A percentile compares a stretch with the other conserved stretches of the same genome.
Evolutionary conservation across 2,888 invertebrate species (phyloP).

Genomic region (Amphipoea lucens): DNA sequence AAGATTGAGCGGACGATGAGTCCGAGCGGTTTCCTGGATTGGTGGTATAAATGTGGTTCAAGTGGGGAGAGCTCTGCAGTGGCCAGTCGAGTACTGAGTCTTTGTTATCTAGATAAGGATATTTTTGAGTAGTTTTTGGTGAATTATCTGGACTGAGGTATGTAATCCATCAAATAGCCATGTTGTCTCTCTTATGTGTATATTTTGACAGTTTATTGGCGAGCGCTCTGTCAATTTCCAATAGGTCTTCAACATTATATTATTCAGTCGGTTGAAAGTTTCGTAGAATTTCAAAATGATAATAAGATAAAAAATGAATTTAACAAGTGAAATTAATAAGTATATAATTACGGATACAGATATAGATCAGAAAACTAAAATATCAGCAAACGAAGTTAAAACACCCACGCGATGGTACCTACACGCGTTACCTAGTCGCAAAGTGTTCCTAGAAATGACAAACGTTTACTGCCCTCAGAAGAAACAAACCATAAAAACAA

Average conservation of each 20-base stretch:
- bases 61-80: constrained; percentile 54
- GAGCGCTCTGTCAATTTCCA: not conserved
- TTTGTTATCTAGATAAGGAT: not conserved
- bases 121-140: not conserved
- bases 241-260: not conserved
- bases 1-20: constrained; percentile 76
- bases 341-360: not conserved
- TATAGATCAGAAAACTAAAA: constrained; percentile 25
- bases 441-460: constrained; percentile 75
- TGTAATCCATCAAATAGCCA: not conserved
- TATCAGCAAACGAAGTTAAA: constrained; percentile 53
- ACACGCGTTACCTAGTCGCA: constrained; percentile 57
- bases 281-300: not conserved
- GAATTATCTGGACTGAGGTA: constrained; percentile 27
- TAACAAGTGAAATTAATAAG: not conserved
- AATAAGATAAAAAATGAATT: not conserved
- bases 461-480: constrained; percentile 67
- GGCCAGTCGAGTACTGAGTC: constrained; percentile 28
- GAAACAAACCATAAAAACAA: constrained; percentile 63
- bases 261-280: not conserved
- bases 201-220: too few species aligned
- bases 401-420: constrained; percentile 60
- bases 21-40: constrained; percentile 74
- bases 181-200: not conserved
- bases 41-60: constrained; percentile 74